A percentile compares a stretch with the other conserved stretches of the same genome.
phyloP scores from a whole-genome alignment of 2,113 vertebrate genomes.

The human region DNA sequence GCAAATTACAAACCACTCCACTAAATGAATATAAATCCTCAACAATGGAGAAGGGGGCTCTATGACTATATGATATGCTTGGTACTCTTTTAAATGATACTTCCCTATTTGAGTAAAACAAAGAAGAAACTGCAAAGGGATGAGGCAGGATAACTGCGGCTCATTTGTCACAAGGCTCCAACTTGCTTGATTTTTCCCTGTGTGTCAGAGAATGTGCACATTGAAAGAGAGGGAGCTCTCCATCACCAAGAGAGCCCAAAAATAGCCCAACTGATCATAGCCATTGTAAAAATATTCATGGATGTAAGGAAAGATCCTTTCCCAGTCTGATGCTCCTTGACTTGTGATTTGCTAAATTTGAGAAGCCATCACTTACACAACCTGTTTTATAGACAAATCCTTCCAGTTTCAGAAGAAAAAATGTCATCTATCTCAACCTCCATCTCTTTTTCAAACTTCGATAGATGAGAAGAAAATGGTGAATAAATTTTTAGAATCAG shows the following conservation, averaged over 20 bases:
- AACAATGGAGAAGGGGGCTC: not conserved
- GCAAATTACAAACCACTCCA: not conserved
- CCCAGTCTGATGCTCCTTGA: not conserved
- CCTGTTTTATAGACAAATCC: not conserved
- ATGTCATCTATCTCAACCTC: not conserved
- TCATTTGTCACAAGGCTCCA: not conserved
- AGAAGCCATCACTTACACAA: not conserved
- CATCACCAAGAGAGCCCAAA: not conserved
- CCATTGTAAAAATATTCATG: not conserved
- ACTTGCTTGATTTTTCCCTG: not conserved
- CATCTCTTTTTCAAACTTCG: not conserved
- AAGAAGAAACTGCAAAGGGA: not conserved
- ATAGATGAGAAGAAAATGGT: not conserved
- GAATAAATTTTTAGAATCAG: not conserved
- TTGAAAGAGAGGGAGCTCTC: not conserved
- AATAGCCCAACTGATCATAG: not conserved
- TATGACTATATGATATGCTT: not conserved
- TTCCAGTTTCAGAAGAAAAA: not conserved
- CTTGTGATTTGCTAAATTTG: not conserved
- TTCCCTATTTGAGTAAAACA: not conserved
- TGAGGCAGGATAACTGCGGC: not conserved
- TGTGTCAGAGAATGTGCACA: not conserved
- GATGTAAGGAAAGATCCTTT: not conserved
- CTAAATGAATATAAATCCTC: not conserved
- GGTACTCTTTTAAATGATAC: not conserved